phyloP scores from a whole-genome alignment of 2,888 invertebrate species.

The Scelioninae gen. 1 region DNA sequence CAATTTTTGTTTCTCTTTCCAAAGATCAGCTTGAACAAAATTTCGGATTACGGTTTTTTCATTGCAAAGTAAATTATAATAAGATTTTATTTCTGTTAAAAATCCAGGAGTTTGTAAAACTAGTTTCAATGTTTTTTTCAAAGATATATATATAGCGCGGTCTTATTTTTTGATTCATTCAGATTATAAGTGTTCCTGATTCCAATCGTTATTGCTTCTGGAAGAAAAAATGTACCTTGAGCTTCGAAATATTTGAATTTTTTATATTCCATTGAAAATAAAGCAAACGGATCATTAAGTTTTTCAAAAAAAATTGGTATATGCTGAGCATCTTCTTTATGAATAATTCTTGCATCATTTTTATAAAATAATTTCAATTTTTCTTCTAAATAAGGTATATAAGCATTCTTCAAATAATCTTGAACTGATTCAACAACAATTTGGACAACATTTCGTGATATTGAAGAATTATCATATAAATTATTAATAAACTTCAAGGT shows the following conservation, averaged over 20 bases:
- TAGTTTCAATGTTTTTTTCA: constrained; percentile 6
- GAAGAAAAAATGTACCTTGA: constrained; percentile 15
- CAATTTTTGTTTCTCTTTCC: constrained; percentile 45
- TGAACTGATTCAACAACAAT: constrained; percentile 3
- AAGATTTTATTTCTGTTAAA: constrained; percentile 8
- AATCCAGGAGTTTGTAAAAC: constrained; percentile 23
- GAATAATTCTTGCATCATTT: constrained; percentile 1
- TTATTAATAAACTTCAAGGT: constrained; percentile 3
- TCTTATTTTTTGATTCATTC: neutral
- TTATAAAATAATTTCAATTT: constrained; percentile 15
- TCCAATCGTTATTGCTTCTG: constrained; percentile 3
- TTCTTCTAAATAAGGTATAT: constrained; percentile 30
- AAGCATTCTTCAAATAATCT: constrained; percentile 31
- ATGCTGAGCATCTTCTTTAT: neutral
- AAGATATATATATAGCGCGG: constrained; percentile 14
- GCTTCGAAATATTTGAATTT: constrained; percentile 13
- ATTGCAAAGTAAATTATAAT: constrained; percentile 13
- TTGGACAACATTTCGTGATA: constrained; percentile 31
- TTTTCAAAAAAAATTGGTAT: constrained; percentile 11
- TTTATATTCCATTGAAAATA: constrained; percentile 15
- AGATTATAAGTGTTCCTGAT: neutral
- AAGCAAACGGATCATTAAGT: constrained; percentile 22
- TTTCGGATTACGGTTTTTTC: constrained; percentile 39
- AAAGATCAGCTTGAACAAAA: constrained; percentile 62
- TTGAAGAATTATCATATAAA: constrained; percentile 15